Evolutionary conservation across 2,113 vertebrate species (phyloP).

Genomic region (Tragulus kanchil): DNA sequence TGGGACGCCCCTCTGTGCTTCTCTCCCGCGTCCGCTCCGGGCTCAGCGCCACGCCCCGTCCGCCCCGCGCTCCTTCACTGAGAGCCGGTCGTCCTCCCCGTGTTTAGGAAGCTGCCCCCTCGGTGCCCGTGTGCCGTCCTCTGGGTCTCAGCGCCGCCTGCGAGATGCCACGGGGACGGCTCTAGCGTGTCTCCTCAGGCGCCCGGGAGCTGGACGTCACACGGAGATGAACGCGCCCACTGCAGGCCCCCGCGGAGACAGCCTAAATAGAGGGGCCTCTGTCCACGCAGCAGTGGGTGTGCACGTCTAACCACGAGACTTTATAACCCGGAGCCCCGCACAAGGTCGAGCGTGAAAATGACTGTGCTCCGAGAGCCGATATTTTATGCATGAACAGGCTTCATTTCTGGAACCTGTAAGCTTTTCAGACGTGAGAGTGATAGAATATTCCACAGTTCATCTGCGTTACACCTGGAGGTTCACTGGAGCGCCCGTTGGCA

Average conservation of each 20-base stretch:
- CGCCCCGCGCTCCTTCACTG: background rate
- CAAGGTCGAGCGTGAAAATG: background rate
- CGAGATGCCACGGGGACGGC: background rate
- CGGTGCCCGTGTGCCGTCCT: background rate
- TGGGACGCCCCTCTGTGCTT: fast-evolving
- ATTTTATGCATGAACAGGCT: constrained; percentile 53
- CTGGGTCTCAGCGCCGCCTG: background rate
- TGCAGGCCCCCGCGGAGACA: background rate
- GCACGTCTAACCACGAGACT: background rate
- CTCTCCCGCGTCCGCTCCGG: background rate
- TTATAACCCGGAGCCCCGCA: background rate
- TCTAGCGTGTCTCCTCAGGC: background rate
- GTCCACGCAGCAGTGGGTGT: background rate
- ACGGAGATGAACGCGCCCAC: background rate
- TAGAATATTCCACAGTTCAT: constrained; percentile 47
- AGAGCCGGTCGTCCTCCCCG: background rate
- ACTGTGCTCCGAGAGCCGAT: background rate
- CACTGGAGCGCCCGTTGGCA: constrained; percentile 36
- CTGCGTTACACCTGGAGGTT: background rate
- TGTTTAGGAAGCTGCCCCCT: constrained; percentile 48
- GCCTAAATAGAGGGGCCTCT: background rate
- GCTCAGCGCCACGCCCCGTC: background rate
- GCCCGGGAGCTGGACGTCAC: background rate
- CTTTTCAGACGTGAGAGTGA: constrained; percentile 34
- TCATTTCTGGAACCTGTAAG: constrained; percentile 43